A percentile compares a stretch with the other conserved stretches of the same genome.
Evolutionary conservation across 2,888 invertebrate species (phyloP).

Genomic region (Drymonia ruficornis): DNA sequence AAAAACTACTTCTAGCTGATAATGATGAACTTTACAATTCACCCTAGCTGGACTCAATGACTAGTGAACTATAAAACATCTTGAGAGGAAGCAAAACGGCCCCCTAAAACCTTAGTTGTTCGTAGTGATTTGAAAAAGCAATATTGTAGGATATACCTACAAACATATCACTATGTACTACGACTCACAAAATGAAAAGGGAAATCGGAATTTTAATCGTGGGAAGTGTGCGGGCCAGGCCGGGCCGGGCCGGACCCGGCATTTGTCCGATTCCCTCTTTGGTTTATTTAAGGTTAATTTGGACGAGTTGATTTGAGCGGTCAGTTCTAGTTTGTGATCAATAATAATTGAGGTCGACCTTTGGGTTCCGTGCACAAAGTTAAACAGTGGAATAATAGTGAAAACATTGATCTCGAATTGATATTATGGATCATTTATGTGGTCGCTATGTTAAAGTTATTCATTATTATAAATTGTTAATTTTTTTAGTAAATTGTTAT

Average conservation of each 20-base stretch:
- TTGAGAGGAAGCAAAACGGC: too few relatives aligned
- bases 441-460: too few relatives aligned
- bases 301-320: conserved; percentile 61
- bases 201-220: conserved; percentile 72
- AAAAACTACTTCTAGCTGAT: too few relatives aligned
- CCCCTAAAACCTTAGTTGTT: too few relatives aligned
- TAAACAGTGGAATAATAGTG: conserved; percentile 6
- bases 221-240: conserved; percentile 41
- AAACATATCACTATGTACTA: conserved; percentile 25
- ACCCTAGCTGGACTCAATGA: too few relatives aligned
- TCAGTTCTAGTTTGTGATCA: conserved; percentile 61
- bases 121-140: too few relatives aligned
- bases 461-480: too few relatives aligned
- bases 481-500: too few relatives aligned
- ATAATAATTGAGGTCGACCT: conserved; percentile 55
- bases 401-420: conserved; percentile 40
- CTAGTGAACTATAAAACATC: too few relatives aligned
- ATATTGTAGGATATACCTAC: too few relatives aligned
- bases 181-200: conserved; percentile 63
- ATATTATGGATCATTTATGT: conserved; percentile 19
- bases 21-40: too few relatives aligned
- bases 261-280: conserved; percentile 21
- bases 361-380: conserved; percentile 14
- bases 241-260: too few relatives aligned
- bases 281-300: conserved; percentile 81